phyloP scores from a whole-genome alignment of 2,113 vertebrate genomes.

The Heterotis niloticus region DNA sequence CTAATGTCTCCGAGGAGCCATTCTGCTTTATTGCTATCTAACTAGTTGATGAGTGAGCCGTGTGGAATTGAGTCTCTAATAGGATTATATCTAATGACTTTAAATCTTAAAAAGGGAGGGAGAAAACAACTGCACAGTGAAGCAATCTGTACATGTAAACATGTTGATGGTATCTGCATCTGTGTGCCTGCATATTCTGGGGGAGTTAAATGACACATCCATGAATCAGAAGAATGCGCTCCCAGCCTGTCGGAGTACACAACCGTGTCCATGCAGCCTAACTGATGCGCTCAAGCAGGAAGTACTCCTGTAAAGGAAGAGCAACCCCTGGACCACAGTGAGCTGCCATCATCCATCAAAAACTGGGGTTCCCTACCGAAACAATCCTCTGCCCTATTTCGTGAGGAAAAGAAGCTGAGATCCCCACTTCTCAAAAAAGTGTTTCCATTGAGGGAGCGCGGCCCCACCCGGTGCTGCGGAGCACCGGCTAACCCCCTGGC shows the following conservation, averaged over 20 bases:
- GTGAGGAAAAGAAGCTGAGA: no score
- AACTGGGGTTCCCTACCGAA: no score
- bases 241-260: not conserved
- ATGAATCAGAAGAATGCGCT: not conserved
- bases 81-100: constrained; percentile 93
- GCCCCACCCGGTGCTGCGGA: no score
- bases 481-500: no score
- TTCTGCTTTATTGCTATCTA: constrained; percentile 97
- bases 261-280: not conserved
- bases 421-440: no score
- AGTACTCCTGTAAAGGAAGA: no score
- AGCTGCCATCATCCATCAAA: not conserved
- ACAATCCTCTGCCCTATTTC: no score
- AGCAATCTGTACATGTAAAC: constrained; percentile 2
- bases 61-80: constrained; percentile 94
- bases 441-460: no score
- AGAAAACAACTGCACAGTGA: constrained; percentile 25
- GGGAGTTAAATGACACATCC: not conserved
- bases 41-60: constrained; percentile 92
- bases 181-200: not conserved
- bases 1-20: constrained; percentile 93
- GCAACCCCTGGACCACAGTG: not conserved
- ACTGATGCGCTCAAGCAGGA: not conserved
- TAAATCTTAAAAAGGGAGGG: constrained; percentile 71
- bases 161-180: not conserved